phyloP scores from a whole-genome alignment of 1,140 invertebrate species.

The Eurosta solidaginis region DNA sequence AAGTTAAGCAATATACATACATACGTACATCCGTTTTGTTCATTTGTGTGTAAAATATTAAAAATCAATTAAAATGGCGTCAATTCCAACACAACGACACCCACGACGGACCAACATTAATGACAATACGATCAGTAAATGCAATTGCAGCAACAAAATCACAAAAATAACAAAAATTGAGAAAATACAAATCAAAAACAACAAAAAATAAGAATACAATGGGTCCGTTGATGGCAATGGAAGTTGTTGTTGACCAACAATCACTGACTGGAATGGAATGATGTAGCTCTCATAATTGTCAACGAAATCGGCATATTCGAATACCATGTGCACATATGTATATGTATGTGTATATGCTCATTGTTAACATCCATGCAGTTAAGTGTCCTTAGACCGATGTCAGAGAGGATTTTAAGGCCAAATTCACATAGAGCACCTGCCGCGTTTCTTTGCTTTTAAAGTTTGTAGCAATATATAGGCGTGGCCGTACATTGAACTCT shows the following conservation, averaged over 20 bases:
- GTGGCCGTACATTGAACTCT: too few species aligned
- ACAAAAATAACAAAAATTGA: not conserved
- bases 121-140: slow-evolving; percentile 20
- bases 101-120: slow-evolving; percentile 30
- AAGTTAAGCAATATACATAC: not conserved
- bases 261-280: not conserved
- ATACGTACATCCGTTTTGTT: not conserved
- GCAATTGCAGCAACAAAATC: not conserved
- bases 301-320: slow-evolving; percentile 17
- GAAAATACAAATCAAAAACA: not conserved
- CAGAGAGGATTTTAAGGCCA: too few species aligned
- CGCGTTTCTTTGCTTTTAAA: too few species aligned
- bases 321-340: not conserved
- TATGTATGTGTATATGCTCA: not conserved
- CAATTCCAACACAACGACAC: slow-evolving; percentile 50
- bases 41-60: slow-evolving; percentile 55
- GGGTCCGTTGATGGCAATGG: not conserved
- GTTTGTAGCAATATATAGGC: too few species aligned
- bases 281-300: slow-evolving; percentile 33
- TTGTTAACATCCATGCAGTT: not conserved
- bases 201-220: not conserved
- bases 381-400: too few species aligned
- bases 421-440: too few species aligned
- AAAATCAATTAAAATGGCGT: slow-evolving; percentile 60
- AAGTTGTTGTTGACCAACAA: not conserved